phyloP scores from a whole-genome alignment of 2,797 vertebrate species.

The Gymnoscopelus microlampas region DNA sequence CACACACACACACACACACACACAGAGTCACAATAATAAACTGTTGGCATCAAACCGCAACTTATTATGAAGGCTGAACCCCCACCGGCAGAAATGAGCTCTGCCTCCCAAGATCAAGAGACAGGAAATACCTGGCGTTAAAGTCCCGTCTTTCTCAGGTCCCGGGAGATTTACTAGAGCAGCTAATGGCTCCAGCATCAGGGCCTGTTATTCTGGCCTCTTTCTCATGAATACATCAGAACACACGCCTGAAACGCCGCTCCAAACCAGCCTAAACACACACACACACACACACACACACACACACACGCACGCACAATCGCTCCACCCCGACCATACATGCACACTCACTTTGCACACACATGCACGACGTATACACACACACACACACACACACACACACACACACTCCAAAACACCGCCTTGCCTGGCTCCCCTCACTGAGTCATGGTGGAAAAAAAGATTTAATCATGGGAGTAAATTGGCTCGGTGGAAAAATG shows the following conservation, averaged over 20 bases:
- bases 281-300: slow-evolving; percentile 18
- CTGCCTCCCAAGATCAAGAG: slow-evolving; percentile 77
- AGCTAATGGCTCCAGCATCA: slow-evolving; percentile 67
- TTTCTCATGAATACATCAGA: slow-evolving; percentile 60
- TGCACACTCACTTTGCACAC: background rate
- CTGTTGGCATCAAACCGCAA: slow-evolving; percentile 74
- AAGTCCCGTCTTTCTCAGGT: slow-evolving; percentile 53
- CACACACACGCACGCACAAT: slow-evolving; percentile 11
- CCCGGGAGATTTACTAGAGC: slow-evolving; percentile 74
- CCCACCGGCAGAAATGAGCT: slow-evolving; percentile 71
- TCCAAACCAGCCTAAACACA: slow-evolving; percentile 23
- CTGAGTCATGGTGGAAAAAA: slow-evolving; percentile 76
- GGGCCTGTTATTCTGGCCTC: slow-evolving; percentile 50
- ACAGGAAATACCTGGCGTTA: slow-evolving; percentile 81
- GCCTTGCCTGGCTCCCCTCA: slow-evolving; percentile 44
- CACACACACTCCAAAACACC: slow-evolving; percentile 6
- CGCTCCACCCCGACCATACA: background rate
- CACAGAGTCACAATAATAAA: slow-evolving; percentile 76
- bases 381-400: background rate
- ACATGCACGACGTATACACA: slow-evolving; percentile 2
- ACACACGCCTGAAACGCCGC: slow-evolving; percentile 24
- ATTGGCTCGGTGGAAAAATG: slow-evolving; percentile 68
- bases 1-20: slow-evolving; percentile 11
- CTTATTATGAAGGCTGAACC: slow-evolving; percentile 72
- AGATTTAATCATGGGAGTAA: slow-evolving; percentile 73